A percentile compares a stretch with the other conserved stretches of the same genome.
These are phyloP conservation scores for Xiphydria camelus DNA, from an alignment of 2,888 invertebrate genomes.

Conservation along the genomic window DNA sequence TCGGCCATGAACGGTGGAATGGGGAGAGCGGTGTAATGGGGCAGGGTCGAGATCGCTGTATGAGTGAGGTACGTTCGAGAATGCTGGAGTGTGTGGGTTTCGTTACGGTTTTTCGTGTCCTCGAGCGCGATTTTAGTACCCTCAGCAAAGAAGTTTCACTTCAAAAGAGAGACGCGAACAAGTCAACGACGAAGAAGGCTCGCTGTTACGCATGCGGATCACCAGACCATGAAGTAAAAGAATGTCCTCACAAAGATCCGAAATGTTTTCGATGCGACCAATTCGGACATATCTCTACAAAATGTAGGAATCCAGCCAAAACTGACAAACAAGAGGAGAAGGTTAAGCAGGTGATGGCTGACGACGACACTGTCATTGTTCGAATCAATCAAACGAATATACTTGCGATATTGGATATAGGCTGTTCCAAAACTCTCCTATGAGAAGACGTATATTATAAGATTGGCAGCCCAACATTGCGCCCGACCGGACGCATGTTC, in stretches of 20 bases:
- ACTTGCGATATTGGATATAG: slow-evolving; percentile 8
- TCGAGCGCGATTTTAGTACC: too few species aligned
- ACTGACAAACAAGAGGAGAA: slow-evolving; percentile 1
- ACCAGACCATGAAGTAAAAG: slow-evolving; percentile 6
- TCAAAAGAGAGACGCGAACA: neutral
- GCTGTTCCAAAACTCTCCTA: slow-evolving; percentile 7
- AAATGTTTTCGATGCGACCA: slow-evolving; percentile 29
- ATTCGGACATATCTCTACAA: slow-evolving; percentile 16
- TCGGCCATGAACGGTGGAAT: too few species aligned
- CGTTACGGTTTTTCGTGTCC: too few species aligned
- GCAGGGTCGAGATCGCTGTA: too few species aligned
- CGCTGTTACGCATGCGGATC: slow-evolving; percentile 14
- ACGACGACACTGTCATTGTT: neutral
- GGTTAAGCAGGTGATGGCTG: neutral
- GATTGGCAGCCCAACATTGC: slow-evolving; percentile 4
- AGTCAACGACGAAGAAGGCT: neutral
- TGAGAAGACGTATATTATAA: slow-evolving; percentile 9
- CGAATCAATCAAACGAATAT: slow-evolving; percentile 1
- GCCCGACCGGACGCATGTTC: neutral
- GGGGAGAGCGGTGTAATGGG: too few species aligned
- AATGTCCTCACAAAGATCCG: slow-evolving; percentile 12
- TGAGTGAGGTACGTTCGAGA: too few species aligned
- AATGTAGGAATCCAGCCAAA: neutral
- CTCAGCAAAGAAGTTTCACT: too few species aligned
- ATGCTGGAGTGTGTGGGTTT: too few species aligned